Evolutionary conservation across 2,113 vertebrate species (phyloP), one percentile per base, ranked within the genome.

Genomic region (Sterrhoptilus dennistouni): DNA sequence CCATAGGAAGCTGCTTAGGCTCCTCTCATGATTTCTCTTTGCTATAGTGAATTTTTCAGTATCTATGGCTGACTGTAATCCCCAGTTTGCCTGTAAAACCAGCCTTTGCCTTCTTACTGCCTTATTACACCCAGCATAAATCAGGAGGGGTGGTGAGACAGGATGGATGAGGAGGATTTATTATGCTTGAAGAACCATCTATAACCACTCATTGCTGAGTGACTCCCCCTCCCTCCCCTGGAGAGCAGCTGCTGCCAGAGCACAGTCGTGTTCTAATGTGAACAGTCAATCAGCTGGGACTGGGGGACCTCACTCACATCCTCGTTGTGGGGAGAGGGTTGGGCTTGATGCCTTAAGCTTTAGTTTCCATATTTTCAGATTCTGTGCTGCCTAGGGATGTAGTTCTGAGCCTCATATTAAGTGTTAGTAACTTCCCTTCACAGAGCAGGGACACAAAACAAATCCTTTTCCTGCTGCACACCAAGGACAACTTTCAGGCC

Each of bases 151-250:
- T 18, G 64, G 66, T 2, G 5, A 94, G 82, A 65, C 50, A 83
- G 68, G 38, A 47, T 33, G 69, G 93, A 86, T 92, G 45, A 87
- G 85, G 50, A 82, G 61, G 60, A 92, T 88, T 95, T 93, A 36
- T 74, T 70, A 47, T 66, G 69, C 89, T 77, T 89, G 50, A 66
- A 70, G 81, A 64, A 83, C 33, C 86, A 83, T 27, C 66, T 65
- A 69, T 35, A 63, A 66, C 20, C 89, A 63, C 61, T 72, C 36
- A 33, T 10, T 33, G 61, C 74, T 72, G 49, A 79, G 78, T 25
- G 76, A 40, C 52, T 81, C n/a, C 42, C 25, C 49, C 80, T 79
- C 76, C 18, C 42, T 71, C 24, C 85, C 72, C 71, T 53, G 20
- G 40, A 85, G 82, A 88, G 12, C 44, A 87, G 69, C 77, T 60